Base-by-base conservation (phyloP, 2,797 vertebrate genomes). In the Muraenolepis orangiensis region DNA sequence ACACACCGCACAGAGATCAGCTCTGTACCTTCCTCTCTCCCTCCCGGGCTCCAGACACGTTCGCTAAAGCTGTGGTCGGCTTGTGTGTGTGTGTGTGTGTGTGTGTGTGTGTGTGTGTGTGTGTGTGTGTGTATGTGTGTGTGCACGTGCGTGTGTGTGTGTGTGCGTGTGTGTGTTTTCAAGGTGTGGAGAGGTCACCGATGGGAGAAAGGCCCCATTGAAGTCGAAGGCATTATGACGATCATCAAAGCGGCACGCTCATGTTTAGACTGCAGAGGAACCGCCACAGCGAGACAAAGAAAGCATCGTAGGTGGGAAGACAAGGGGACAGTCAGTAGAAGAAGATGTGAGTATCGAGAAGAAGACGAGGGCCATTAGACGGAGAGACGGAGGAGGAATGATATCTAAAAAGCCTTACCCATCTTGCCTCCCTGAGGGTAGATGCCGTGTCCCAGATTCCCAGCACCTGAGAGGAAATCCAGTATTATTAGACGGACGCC, bases 371-470 rank as follows among this genome's bases (percentile, higher is more conserved):
- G 73, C 10, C 30, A 23, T 64, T 7, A 70, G 36, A 38, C 13
- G 23, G 31, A 36, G 18, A 31, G 16, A 18, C 42, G 72, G 16
- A 16, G 72, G 31, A 64, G 42, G 8, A 79, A 78, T 40, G 1
- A 16, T 61, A 69, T 23, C n/a, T n/a, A n/a, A n/a, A 66, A 7
- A 68, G 6, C 2, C 80, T 87, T 72, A 84, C 84, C 82, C 0
- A 67, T 68, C 34, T 75, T 86, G 18, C 67, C 67, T 20, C 30
- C 67, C 71, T 72, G 71, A 5, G 86, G 87, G 79, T 89, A 87
- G 0, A 73, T 83, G 6, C 83, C 82, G 31, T 88, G 88, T 67
- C 89, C 88, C 0, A 84, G 84, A 31, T 69, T 85, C 4, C 82
- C 81, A 61, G 78, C 81, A 71, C 80, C 85, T 87, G 34, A 28